Percentiles rank a stretch among this genome's conserved stretches.
Conservation (phyloP, 1,140 invertebrate species). For the Ectropis grisescens region DNA sequence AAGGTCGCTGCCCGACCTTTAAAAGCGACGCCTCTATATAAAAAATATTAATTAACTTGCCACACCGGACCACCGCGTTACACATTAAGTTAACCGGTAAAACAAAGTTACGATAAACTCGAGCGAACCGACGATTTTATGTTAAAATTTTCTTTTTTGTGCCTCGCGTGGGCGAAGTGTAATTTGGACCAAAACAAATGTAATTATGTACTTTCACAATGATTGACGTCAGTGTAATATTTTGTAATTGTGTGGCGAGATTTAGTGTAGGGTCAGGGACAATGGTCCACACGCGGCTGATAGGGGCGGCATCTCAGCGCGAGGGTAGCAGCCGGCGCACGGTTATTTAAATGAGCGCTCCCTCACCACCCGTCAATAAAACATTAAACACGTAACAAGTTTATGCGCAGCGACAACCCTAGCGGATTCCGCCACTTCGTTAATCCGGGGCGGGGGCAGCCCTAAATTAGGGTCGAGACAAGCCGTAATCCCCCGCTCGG, state of each 20-base stretch:
- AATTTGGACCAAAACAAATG: no score
- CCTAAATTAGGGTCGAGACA: constrained; percentile 69
- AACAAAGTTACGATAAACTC: no score
- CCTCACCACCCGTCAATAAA: constrained; percentile 64
- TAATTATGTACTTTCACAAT: no score
- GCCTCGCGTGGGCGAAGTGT: no score
- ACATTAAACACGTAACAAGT: constrained; percentile 70
- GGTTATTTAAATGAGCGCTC: constrained; percentile 60
- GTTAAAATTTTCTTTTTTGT: no score
- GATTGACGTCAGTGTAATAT: no score
- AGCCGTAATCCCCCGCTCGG: constrained; percentile 66
- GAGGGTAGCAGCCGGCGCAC: constrained; percentile 17
- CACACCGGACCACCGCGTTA: constrained; percentile 7
- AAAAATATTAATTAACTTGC: no score
- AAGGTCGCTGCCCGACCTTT: constrained; percentile 16
- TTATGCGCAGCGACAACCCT: constrained; percentile 66
- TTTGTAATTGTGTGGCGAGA: no score
- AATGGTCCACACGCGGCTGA: no score
- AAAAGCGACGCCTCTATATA: constrained; percentile 1
- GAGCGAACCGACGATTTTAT: no score
- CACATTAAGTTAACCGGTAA: constrained; percentile 1
- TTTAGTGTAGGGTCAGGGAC: no score
- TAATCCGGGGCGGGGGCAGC: constrained; percentile 66
- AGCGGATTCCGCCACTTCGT: constrained; percentile 67
- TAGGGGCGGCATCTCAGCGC: no score